Conservation (phyloP, 2,888 invertebrate species). For the Cosmia pyralina region DNA sequence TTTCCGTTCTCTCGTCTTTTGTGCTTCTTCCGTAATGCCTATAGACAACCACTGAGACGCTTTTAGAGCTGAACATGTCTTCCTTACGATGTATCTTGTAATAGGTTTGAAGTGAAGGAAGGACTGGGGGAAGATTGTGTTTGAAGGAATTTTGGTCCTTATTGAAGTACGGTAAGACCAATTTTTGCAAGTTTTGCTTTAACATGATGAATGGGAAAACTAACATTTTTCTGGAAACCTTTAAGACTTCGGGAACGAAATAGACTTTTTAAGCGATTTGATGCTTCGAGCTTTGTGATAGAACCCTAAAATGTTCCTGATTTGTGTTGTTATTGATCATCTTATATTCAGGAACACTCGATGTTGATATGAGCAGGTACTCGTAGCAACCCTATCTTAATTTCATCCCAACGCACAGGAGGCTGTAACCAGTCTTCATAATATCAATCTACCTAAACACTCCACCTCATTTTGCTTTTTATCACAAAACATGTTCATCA, state of each 20-base stretch:
- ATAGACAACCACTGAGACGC: conserved; percentile 52
- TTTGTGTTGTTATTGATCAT: not conserved
- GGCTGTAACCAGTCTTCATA: not conserved
- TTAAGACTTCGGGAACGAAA: no score
- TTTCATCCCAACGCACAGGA: not conserved
- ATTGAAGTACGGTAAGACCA: not conserved
- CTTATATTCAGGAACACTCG: not conserved
- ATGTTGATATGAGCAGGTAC: not conserved
- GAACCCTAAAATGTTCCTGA: no score
- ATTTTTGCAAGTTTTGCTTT: not conserved
- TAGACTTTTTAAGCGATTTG: not conserved
- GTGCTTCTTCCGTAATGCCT: conserved; percentile 51
- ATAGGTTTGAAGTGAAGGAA: not conserved
- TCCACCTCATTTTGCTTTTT: conserved; percentile 12
- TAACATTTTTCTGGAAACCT: no score
- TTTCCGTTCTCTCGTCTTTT: conserved; percentile 63
- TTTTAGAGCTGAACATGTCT: conserved; percentile 41
- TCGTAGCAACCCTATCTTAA: not conserved
- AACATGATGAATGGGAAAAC: no score
- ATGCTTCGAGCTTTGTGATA: not conserved
- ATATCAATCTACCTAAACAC: conserved; percentile 8
- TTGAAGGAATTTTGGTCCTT: conserved; percentile 2
- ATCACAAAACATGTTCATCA: conserved; percentile 26
- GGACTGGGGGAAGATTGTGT: not conserved
- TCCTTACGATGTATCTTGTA: conserved; percentile 3